Evolutionary conservation across 1,140 invertebrate species (phyloP).

Genomic region (Homalodisca vitripennis): DNA sequence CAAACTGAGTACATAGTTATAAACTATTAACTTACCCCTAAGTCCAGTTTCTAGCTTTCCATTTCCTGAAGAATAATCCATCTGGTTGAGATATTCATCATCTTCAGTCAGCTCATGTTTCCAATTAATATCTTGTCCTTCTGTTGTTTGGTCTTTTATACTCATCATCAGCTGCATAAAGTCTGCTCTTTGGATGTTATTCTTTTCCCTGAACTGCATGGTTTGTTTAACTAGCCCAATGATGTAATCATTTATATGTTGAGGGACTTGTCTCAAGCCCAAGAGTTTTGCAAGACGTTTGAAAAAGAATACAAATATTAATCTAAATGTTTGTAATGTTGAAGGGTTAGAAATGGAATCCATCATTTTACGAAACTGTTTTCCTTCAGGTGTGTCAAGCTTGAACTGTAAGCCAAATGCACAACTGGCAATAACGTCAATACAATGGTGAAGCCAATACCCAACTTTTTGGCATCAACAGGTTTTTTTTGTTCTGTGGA

Average conservation of each 20-base stretch:
- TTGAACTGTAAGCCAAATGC: constrained; percentile 38
- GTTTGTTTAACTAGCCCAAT: background rate
- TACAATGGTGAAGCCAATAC: constrained; percentile 42
- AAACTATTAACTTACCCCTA: no score
- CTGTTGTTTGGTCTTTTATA: no score
- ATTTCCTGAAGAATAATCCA: no score
- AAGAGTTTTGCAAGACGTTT: background rate
- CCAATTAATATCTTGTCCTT: no score
- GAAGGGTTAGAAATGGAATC: constrained; percentile 24
- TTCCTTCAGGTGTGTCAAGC: background rate
- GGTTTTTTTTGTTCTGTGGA: constrained; percentile 44
- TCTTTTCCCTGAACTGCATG: background rate
- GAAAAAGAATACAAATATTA: background rate
- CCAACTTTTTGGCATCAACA: constrained; percentile 44
- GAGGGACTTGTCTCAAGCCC: no score
- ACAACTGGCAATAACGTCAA: constrained; percentile 46
- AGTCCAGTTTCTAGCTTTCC: no score
- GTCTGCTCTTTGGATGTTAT: no score
- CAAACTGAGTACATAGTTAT: no score
- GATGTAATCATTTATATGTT: background rate
- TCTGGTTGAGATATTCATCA: no score
- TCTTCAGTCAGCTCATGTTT: no score
- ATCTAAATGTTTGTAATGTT: background rate
- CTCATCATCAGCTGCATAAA: no score
- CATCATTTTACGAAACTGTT: constrained; percentile 3